A percentile compares a stretch with the other conserved stretches of the same genome.
phyloP scores from a whole-genome alignment of 2,888 invertebrate genomes.

The Latrodectus hesperus region DNA sequence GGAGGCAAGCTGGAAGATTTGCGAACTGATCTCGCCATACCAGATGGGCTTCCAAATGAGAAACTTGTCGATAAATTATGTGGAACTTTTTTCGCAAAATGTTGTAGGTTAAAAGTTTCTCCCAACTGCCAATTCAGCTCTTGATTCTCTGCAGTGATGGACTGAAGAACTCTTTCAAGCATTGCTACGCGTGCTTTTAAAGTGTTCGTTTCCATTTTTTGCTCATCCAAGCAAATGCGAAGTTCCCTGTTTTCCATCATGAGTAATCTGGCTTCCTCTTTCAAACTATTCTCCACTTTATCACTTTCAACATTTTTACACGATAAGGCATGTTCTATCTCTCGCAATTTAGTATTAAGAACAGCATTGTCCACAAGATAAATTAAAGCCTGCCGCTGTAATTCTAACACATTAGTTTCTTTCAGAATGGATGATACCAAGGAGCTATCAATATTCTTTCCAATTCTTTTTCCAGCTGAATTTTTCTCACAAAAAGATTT shows the following conservation, averaged over 20 bases:
- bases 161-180: slow-evolving; percentile 59
- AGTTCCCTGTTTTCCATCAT: slow-evolving; percentile 64
- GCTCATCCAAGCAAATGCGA: slow-evolving; percentile 56
- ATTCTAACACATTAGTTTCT: slow-evolving; percentile 71
- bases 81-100: slow-evolving; percentile 31
- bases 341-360: slow-evolving; percentile 48
- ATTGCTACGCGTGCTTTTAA: slow-evolving; percentile 48
- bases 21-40: background rate
- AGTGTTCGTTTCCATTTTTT: slow-evolving; percentile 44
- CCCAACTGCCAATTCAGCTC: slow-evolving; percentile 61
- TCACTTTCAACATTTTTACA: slow-evolving; percentile 32
- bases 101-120: slow-evolving; percentile 49
- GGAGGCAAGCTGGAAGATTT: slow-evolving; percentile 25
- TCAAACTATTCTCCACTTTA: slow-evolving; percentile 50
- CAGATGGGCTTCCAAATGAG: background rate
- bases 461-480: slow-evolving; percentile 9
- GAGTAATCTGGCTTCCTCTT: slow-evolving; percentile 50
- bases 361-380: slow-evolving; percentile 72
- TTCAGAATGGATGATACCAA: slow-evolving; percentile 69
- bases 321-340: slow-evolving; percentile 39
- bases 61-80: slow-evolving; percentile 23
- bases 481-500: slow-evolving; percentile 27
- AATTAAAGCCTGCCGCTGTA: slow-evolving; percentile 71
- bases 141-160: slow-evolving; percentile 55
- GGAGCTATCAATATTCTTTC: slow-evolving; percentile 44